Percentiles rank a stretch among this genome's conserved stretches.
Evolutionary conservation across 2,797 vertebrate genomes (phyloP).

Genomic region (Champsocephalus esox): DNA sequence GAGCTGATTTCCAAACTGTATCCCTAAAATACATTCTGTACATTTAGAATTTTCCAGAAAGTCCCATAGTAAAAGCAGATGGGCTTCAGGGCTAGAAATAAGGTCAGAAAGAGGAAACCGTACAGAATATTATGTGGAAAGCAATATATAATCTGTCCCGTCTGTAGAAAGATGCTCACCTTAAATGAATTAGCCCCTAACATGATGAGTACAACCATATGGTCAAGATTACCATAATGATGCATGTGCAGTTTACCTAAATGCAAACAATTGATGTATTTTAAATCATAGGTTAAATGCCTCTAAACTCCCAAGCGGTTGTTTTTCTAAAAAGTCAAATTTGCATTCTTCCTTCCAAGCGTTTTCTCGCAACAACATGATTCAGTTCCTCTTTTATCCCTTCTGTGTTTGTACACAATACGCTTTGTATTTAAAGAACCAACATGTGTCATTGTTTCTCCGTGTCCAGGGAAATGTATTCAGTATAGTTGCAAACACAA

Average conservation of each 20-base stretch:
- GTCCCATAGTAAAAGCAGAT: background rate
- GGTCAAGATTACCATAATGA: background rate
- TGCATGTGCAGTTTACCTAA: background rate
- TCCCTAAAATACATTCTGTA: background rate
- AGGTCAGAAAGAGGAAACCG: background rate
- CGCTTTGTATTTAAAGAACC: conserved; percentile 6
- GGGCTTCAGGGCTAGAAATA: background rate
- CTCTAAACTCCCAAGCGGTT: background rate
- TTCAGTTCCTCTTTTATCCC: background rate
- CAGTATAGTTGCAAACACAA: conserved; percentile 23
- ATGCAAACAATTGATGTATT: background rate
- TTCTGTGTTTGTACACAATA: background rate
- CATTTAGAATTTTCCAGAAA: background rate
- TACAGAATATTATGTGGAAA: background rate
- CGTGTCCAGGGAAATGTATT: conserved; percentile 22
- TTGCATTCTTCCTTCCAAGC: background rate
- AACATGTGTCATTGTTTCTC: background rate
- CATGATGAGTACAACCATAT: background rate
- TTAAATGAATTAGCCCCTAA: background rate
- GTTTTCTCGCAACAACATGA: background rate
- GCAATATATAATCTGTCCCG: background rate
- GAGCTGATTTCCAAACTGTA: background rate
- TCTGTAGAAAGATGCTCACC: background rate
- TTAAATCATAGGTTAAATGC: background rate
- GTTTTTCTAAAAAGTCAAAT: conserved; percentile 6